These are phyloP conservation scores for Oenanthe melanoleuca DNA, from an alignment of 2,113 vertebrate genomes.

Conservation along the genomic window DNA sequence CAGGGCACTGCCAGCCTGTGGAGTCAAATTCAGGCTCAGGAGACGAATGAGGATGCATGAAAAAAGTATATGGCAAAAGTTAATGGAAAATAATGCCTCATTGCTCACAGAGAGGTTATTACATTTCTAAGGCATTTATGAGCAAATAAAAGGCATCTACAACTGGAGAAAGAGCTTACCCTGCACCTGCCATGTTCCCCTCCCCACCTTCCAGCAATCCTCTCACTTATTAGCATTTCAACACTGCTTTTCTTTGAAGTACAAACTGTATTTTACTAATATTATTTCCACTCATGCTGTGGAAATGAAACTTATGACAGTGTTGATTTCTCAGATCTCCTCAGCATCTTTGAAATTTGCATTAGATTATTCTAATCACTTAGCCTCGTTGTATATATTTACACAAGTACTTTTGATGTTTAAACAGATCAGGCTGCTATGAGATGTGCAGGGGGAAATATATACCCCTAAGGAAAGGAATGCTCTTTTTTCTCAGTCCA, in stretches of 20 bases:
- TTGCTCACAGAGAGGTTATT: not conserved
- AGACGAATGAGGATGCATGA: not conserved
- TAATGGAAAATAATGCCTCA: constrained; percentile 36
- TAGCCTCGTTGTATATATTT: constrained; percentile 56
- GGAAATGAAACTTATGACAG: constrained; percentile 26
- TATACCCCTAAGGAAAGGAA: constrained; percentile 1
- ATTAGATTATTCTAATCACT: constrained; percentile 60
- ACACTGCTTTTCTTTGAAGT: constrained; percentile 47
- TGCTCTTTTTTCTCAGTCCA: not conserved
- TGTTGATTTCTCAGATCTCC: constrained; percentile 51
- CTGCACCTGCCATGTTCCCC: not conserved
- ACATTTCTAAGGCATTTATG: constrained; percentile 17
- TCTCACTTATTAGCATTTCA: constrained; percentile 25
- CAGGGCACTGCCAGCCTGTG: not conserved
- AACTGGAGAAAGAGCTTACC: not conserved
- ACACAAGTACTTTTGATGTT: constrained; percentile 44
- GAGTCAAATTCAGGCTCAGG: not conserved
- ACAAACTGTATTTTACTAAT: constrained; percentile 13
- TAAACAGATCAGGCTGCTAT: not conserved
- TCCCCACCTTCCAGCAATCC: not conserved
- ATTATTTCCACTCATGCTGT: constrained; percentile 28
- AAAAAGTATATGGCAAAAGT: constrained; percentile 19
- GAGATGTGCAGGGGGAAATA: not conserved
- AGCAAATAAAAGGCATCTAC: constrained; percentile 5
- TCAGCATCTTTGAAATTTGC: constrained; percentile 51